These are phyloP conservation scores for Sminthopsis crassicaudata DNA, from an alignment of 2,113 vertebrate species.

Conservation along the genomic window DNA sequence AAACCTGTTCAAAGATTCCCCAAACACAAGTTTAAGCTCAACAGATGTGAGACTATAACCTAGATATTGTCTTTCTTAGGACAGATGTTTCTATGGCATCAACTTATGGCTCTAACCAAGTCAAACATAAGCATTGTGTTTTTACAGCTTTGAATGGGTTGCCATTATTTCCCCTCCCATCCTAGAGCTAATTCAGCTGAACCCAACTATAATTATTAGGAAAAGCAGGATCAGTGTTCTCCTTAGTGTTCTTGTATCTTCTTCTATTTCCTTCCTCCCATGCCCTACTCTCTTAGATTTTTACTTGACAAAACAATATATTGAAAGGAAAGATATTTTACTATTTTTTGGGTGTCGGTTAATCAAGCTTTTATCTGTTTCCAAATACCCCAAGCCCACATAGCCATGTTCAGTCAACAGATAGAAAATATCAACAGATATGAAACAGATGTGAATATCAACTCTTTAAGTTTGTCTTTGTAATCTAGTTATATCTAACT, in stretches of 20 bases:
- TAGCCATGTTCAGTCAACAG: neutral
- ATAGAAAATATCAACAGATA: neutral
- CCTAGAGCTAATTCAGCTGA: slow-evolving; percentile 3
- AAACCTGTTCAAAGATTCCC: slow-evolving; percentile 40
- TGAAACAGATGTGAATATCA: neutral
- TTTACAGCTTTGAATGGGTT: neutral
- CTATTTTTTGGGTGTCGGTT: neutral
- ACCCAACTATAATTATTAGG: slow-evolving; percentile 1
- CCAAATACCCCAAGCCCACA: neutral
- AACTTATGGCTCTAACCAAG: neutral
- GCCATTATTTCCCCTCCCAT: neutral
- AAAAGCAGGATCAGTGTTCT: slow-evolving; percentile 6
- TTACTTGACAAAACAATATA: slow-evolving; percentile 14
- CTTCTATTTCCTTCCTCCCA: neutral
- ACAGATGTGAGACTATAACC: neutral
- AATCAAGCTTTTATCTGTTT: neutral
- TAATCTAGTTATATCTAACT: slow-evolving; percentile 8
- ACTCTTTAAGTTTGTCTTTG: neutral
- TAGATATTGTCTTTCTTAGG: neutral
- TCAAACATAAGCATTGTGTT: neutral
- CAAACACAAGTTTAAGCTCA: neutral
- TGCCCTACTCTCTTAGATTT: neutral
- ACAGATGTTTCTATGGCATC: neutral
- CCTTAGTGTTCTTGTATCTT: neutral
- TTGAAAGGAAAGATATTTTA: slow-evolving; percentile 22